phyloP scores from a whole-genome alignment of 92 coral and sea anemone species.

The Isaurus tuberculatus region DNA sequence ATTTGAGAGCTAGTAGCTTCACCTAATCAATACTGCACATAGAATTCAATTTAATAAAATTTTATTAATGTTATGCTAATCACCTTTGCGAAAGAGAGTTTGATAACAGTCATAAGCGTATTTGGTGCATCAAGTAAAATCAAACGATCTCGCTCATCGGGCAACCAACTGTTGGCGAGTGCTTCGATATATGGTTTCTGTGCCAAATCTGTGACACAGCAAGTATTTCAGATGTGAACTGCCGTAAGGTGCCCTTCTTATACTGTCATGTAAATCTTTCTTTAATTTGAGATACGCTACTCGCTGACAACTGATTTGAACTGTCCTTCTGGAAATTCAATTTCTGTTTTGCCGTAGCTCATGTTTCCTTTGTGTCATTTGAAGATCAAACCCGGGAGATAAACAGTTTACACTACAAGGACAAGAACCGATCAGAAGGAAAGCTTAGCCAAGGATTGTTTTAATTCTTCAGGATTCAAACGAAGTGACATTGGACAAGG shows the following conservation, averaged over 20 bases:
- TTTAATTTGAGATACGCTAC: not conserved
- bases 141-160: constrained; percentile 20
- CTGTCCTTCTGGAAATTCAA: constrained; percentile 1
- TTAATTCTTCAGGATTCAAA: not conserved
- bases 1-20: constrained; percentile 86
- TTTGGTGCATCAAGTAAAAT: constrained; percentile 10
- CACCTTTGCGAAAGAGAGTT: constrained; percentile 67
- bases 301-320: not conserved
- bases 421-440: not conserved
- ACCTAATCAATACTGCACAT: constrained; percentile 88
- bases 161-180: constrained; percentile 26
- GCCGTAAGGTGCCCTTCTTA: constrained; percentile 20
- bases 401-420: not conserved
- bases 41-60: constrained; percentile 92
- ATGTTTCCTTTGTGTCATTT: constrained; percentile 31
- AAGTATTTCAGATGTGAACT: not conserved
- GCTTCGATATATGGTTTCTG: constrained; percentile 12
- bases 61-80: constrained; percentile 96
- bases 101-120: constrained; percentile 66
- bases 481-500: constrained; percentile 11
- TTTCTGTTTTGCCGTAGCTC: not conserved
- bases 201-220: constrained; percentile 26
- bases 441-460: not conserved
- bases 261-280: not conserved
- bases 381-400: constrained; percentile 9